phyloP scores from a whole-genome alignment of 1,140 invertebrate species.

The Trypoxylus dichotomus region DNA sequence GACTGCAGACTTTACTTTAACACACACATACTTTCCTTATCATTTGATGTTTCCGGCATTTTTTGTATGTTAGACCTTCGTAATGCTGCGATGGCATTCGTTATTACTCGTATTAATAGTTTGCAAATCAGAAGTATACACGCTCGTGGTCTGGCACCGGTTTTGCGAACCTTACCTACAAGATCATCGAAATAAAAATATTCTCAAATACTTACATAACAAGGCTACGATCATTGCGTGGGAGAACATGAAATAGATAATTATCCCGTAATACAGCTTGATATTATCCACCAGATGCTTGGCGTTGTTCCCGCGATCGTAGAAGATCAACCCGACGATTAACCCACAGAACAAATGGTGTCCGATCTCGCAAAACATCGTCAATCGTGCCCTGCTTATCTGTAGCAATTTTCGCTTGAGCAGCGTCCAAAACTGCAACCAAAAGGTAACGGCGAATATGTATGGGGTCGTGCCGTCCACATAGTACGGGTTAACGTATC shows the following conservation, averaged over 20 bases:
- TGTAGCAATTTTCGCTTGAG: conserved; percentile 58
- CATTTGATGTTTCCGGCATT: no score
- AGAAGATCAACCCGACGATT: conserved; percentile 61
- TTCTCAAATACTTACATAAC: conserved; percentile 57
- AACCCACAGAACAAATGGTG: conserved; percentile 60
- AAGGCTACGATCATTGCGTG: conserved; percentile 64
- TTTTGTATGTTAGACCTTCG: no score
- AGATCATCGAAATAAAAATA: no score
- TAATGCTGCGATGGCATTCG: no score
- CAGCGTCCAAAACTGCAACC: conserved; percentile 57
- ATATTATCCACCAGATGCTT: conserved; percentile 59
- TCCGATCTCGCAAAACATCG: conserved; percentile 58
- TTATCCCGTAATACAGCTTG: conserved; percentile 60
- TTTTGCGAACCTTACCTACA: no score
- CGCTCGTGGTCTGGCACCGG: no score
- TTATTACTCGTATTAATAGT: no score
- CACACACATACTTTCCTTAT: no score
- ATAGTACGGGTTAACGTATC: not conserved
- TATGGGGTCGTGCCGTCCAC: not conserved
- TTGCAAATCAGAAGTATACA: no score
- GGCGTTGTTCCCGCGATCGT: conserved; percentile 59
- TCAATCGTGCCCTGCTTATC: conserved; percentile 58
- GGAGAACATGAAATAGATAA: conserved; percentile 67
- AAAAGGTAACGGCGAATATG: not conserved
- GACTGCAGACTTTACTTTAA: no score